Conservation (phyloP, 2,888 invertebrate genomes). For the Adelphocoris suturalis region DNA sequence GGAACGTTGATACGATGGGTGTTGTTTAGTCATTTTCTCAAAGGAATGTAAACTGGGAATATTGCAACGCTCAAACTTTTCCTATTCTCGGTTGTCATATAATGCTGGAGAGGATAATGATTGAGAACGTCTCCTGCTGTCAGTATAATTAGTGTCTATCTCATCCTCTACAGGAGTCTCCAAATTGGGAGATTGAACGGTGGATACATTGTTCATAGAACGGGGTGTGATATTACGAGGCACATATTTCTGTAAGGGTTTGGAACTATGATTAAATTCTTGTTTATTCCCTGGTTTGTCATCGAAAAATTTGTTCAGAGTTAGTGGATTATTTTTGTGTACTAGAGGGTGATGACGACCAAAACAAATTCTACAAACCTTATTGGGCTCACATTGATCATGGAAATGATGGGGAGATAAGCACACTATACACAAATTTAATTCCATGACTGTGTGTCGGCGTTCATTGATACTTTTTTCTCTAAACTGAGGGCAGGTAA, state of each 20-base stretch:
- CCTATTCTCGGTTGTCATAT: neutral
- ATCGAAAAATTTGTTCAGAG: neutral
- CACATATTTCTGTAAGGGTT: neutral
- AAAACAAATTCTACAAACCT: neutral
- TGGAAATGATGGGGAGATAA: neutral
- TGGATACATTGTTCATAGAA: neutral
- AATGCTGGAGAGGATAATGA: no score
- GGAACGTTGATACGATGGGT: neutral
- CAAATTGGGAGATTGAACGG: neutral
- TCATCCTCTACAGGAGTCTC: neutral
- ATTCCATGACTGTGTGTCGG: neutral
- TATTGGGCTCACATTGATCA: neutral
- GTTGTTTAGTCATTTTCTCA: neutral
- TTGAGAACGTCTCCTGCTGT: neutral
- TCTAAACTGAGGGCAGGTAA: no score
- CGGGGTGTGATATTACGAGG: neutral
- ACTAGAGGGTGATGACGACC: neutral
- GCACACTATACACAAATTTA: neutral
- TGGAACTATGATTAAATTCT: neutral
- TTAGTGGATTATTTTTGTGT: constrained; percentile 6
- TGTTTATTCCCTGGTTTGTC: neutral
- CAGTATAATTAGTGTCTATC: neutral
- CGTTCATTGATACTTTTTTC: neutral
- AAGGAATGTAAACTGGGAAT: neutral
- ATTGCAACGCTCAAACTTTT: neutral